Conservation (phyloP, 2,113 vertebrate species). For the Toxotes jaculatrix region DNA sequence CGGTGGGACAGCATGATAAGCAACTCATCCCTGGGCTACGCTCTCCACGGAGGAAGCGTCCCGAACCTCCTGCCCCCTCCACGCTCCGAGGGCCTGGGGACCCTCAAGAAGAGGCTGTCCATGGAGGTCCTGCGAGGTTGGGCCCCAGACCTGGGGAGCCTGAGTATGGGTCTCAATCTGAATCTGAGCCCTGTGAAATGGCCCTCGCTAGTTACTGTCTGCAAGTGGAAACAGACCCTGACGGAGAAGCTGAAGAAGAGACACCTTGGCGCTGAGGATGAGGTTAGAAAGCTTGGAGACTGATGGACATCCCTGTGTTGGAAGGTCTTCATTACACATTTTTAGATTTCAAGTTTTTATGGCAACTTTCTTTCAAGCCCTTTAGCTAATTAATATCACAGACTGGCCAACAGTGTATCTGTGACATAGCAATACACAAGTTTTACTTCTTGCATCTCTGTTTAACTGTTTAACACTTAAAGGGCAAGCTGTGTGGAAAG, state of each 20-base stretch:
- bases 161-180: conserved; percentile 60
- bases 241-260: conserved; percentile 80
- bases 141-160: conserved; percentile 67
- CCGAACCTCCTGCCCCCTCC: conserved; percentile 68
- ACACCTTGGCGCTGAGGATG: conserved; percentile 61
- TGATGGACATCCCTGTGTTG: neutral
- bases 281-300: conserved; percentile 66
- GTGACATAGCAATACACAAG: neutral
- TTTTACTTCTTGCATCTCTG: neutral
- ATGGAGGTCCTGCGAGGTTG: conserved; percentile 72
- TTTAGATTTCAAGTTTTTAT: neutral
- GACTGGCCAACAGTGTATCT: neutral
- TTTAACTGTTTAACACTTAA: neutral
- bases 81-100: conserved; percentile 16
- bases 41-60: conserved; percentile 76
- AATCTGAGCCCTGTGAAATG: conserved; percentile 72
- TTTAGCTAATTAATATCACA: neutral
- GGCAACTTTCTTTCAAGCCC: neutral
- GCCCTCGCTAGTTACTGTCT: conserved; percentile 79
- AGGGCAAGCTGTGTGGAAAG: neutral
- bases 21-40: conserved; percentile 64
- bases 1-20: conserved; percentile 53
- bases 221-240: conserved; percentile 81
- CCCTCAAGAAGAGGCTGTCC: conserved; percentile 76
- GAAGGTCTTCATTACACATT: neutral